Evolutionary conservation across 2,113 vertebrate genomes (phyloP).

Genomic region (Phalacrocorax carbo): DNA sequence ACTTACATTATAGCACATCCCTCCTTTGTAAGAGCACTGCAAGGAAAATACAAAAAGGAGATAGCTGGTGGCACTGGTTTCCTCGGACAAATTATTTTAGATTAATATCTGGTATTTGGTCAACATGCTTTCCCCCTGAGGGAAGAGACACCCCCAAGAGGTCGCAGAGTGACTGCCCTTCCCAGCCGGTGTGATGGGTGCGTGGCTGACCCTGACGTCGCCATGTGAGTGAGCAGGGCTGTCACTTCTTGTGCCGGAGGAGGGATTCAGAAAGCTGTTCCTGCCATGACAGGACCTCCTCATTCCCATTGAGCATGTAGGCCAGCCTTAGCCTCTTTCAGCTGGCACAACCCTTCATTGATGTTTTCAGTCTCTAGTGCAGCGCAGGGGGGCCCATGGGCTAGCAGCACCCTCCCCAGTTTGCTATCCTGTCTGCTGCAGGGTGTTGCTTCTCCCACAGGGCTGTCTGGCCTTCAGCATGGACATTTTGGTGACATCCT

Average conservation of each 20-base stretch:
- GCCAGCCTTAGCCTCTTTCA: background rate
- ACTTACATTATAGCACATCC: too few species aligned
- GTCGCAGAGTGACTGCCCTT: background rate
- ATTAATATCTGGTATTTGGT: background rate
- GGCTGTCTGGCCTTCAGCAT: background rate
- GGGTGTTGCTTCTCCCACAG: background rate
- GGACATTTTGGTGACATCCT: background rate
- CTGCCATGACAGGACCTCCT: background rate
- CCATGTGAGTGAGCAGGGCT: background rate
- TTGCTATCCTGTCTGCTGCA: background rate
- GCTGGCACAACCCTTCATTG: background rate
- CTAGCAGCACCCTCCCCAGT: background rate
- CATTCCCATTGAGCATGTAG: background rate
- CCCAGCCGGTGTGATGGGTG: fast-evolving
- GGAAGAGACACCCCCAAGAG: background rate
- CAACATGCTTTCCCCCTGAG: background rate
- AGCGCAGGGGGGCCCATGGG: background rate
- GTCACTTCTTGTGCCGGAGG: background rate
- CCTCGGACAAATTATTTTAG: background rate
- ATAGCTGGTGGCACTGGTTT: fast-evolving
- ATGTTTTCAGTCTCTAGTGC: background rate
- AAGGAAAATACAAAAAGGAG: background rate
- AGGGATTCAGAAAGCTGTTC: background rate
- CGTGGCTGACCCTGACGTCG: fast-evolving
- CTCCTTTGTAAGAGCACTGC: background rate